phyloP scores from a whole-genome alignment of 2,113 vertebrate genomes.

The Raphicerus campestris region DNA sequence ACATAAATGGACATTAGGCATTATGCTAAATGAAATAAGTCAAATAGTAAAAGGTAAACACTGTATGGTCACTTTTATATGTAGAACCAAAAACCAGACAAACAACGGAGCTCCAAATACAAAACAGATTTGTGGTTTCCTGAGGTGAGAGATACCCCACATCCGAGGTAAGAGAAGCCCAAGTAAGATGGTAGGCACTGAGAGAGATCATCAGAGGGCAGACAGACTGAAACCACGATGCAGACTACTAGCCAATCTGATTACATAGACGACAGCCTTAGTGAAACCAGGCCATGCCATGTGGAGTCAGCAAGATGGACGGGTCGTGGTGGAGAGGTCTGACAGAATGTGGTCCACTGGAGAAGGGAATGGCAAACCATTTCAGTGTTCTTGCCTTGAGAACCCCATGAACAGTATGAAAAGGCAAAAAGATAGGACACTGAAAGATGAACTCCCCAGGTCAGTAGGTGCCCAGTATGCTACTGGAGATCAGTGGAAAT shows the following conservation, averaged over 20 bases:
- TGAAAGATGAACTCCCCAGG: background rate
- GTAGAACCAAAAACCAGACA: background rate
- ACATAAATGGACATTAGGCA: background rate
- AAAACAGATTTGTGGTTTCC: background rate
- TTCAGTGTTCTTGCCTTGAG: background rate
- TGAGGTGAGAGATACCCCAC: background rate
- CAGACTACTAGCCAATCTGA: background rate
- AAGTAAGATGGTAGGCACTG: background rate
- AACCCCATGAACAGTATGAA: background rate
- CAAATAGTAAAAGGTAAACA: background rate
- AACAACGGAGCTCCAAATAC: background rate
- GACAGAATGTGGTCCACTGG: background rate
- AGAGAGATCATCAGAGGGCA: background rate
- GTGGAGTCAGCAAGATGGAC: rapidly evolving
- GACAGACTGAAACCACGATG: background rate
- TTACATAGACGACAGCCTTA: background rate
- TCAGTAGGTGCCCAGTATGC: background rate
- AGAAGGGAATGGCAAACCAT: background rate
- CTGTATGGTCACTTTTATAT: background rate
- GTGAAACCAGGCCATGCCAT: background rate
- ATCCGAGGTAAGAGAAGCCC: background rate
- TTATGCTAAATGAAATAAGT: background rate
- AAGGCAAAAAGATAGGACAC: background rate
- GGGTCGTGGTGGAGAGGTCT: background rate
- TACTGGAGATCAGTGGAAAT: background rate